Percentiles rank a stretch among this genome's conserved stretches.
phyloP scores from a whole-genome alignment of 1,140 invertebrate species.

The Drosophila ambigua region DNA sequence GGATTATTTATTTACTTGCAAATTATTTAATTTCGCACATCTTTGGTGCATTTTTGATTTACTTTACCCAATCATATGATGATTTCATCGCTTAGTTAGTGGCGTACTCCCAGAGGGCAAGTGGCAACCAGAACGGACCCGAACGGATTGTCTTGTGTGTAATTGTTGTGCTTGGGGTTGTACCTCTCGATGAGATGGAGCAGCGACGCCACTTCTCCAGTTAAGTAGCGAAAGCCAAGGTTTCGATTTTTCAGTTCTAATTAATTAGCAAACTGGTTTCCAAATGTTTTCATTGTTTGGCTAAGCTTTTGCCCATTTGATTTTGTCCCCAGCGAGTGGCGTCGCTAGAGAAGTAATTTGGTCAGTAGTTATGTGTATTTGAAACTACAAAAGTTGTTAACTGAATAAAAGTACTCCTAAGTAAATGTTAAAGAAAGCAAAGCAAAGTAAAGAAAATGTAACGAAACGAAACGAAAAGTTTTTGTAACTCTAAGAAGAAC shows the following conservation, averaged over 20 bases:
- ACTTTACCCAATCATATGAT: too few species aligned
- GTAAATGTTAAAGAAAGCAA: conserved; percentile 58
- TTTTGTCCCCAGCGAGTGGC: conserved; percentile 8
- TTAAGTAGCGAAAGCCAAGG: conserved; percentile 15
- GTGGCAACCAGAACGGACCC: conserved; percentile 2
- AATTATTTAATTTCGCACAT: too few species aligned
- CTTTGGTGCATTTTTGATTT: too few species aligned
- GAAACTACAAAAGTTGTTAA: conserved; percentile 72
- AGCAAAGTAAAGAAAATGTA: conserved; percentile 26
- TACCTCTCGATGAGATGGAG: conserved; percentile 25
- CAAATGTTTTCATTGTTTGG: conserved; percentile 20
- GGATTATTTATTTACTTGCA: too few species aligned
- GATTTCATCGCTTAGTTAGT: neutral
- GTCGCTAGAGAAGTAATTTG: conserved; percentile 51
- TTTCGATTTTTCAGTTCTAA: conserved; percentile 29
- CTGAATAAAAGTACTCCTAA: conserved; percentile 75
- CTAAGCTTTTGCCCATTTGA: conserved; percentile 9
- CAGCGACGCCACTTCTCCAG: conserved; percentile 23
- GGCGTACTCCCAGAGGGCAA: neutral
- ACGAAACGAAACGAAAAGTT: conserved; percentile 47
- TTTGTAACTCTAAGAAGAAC: conserved; percentile 61
- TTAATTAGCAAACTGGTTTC: conserved; percentile 44
- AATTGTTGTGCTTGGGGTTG: conserved; percentile 36
- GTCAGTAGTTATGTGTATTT: conserved; percentile 65
- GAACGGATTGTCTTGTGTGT: conserved; percentile 29